Conservation (phyloP, 1,140 invertebrate genomes). For the Magallana angulata region DNA sequence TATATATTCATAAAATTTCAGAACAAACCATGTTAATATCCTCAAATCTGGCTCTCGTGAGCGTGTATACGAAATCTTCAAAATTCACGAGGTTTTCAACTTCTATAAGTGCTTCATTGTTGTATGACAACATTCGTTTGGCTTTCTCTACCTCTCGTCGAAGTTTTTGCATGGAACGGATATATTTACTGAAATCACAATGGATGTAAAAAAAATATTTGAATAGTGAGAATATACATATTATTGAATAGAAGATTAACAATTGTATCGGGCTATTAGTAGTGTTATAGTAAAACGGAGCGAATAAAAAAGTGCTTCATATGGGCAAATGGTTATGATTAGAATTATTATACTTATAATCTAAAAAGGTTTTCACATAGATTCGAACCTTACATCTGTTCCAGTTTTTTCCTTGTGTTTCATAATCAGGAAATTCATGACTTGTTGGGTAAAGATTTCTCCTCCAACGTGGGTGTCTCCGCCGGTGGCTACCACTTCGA, state of each 20-base stretch:
- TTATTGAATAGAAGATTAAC: no score
- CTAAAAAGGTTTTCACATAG: no score
- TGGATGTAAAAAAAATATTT: no score
- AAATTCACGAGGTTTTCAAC: constrained; percentile 99
- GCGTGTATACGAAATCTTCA: constrained; percentile 99
- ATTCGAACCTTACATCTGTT: constrained; percentile 87
- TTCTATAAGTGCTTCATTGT: constrained; percentile 98
- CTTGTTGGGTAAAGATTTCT: constrained; percentile 98
- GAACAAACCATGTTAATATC: constrained; percentile 94
- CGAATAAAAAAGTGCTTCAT: no score
- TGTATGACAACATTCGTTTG: constrained; percentile 95
- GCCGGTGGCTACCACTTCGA: constrained; percentile 95
- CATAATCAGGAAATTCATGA: constrained; percentile 99
- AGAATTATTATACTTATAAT: no score
- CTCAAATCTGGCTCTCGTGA: constrained; percentile 99
- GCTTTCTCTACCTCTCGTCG: constrained; percentile 98
- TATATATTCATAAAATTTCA: not conserved
- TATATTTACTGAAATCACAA: constrained; percentile 85
- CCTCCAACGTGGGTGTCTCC: constrained; percentile 97
- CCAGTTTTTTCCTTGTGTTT: constrained; percentile 99
- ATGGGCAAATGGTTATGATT: no score
- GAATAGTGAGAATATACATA: no score
- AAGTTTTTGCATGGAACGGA: constrained; percentile 96
- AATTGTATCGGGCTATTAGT: no score
- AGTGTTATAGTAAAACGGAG: no score